These are phyloP conservation scores for Drosophila heteroneura DNA, from an alignment of 2,888 invertebrate genomes.

Conservation along the genomic window DNA sequence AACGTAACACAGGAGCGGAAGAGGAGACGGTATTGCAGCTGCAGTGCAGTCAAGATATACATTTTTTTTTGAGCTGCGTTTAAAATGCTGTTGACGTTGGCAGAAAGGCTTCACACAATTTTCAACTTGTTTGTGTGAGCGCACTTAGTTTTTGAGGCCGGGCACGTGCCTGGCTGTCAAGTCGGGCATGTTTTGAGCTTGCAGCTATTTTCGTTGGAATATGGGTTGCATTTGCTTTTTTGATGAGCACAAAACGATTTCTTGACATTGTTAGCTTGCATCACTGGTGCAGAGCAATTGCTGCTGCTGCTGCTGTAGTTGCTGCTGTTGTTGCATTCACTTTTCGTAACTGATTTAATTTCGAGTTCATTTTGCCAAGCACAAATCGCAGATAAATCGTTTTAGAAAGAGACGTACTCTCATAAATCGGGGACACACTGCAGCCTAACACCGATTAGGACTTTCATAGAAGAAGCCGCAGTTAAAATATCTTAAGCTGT, in stretches of 20 bases:
- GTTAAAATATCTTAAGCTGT: slow-evolving; percentile 23
- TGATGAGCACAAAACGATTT: slow-evolving; percentile 59
- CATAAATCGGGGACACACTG: slow-evolving; percentile 25
- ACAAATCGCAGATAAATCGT: slow-evolving; percentile 64
- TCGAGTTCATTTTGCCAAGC: slow-evolving; percentile 64
- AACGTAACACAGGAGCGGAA: slow-evolving; percentile 25
- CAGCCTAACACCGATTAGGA: slow-evolving; percentile 34
- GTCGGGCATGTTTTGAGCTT: slow-evolving; percentile 32
- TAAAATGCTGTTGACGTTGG: slow-evolving; percentile 69
- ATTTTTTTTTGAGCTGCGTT: slow-evolving; percentile 14
- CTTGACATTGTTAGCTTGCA: slow-evolving; percentile 46
- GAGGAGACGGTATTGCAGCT: background rate
- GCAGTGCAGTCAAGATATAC: slow-evolving; percentile 36
- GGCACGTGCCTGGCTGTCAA: slow-evolving; percentile 60
- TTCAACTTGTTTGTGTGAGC: slow-evolving; percentile 61
- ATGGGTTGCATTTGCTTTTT: slow-evolving; percentile 72
- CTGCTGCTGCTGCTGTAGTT: slow-evolving; percentile 2
- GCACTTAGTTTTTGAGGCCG: slow-evolving; percentile 32
- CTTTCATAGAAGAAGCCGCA: slow-evolving; percentile 13
- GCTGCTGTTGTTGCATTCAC: slow-evolving; percentile 21
- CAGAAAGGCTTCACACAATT: slow-evolving; percentile 52
- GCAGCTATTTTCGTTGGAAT: slow-evolving; percentile 48
- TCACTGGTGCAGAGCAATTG: slow-evolving; percentile 19
- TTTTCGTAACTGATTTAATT: slow-evolving; percentile 66
- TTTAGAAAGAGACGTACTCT: slow-evolving; percentile 10